These are phyloP conservation scores for Callyntrura sp. DNA, from an alignment of 2,888 invertebrate species.

Conservation along the genomic window DNA sequence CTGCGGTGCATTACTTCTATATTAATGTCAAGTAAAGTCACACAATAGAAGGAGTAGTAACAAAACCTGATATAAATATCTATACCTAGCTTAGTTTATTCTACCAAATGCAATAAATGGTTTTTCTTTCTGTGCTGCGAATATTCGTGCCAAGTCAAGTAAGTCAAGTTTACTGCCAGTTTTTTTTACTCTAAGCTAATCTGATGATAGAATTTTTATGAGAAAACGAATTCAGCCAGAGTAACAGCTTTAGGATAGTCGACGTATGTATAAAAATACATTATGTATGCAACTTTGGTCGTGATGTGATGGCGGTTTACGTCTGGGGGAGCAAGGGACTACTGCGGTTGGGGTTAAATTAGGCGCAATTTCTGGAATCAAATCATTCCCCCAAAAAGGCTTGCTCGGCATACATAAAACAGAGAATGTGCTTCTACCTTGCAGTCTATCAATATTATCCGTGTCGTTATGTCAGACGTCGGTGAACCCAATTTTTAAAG, in stretches of 20 bases:
- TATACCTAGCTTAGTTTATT: background rate
- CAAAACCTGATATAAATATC: background rate
- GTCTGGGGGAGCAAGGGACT: background rate
- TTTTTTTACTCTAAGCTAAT: background rate
- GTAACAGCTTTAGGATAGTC: no score
- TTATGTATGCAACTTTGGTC: conserved; percentile 4
- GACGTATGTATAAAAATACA: background rate
- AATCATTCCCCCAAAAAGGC: background rate
- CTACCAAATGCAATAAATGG: conserved; percentile 1
- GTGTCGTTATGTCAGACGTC: no score
- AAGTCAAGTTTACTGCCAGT: conserved; percentile 86
- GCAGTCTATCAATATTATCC: background rate
- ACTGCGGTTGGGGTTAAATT: background rate
- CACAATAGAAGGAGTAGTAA: background rate
- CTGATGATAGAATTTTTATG: no score
- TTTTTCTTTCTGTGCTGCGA: background rate
- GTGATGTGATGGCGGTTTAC: background rate
- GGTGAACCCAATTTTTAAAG: no score
- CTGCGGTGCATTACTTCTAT: no score
- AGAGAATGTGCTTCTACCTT: background rate
- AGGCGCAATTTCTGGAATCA: background rate
- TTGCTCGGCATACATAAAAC: background rate
- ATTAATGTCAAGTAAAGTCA: no score
- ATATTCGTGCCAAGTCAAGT: conserved; percentile 92
- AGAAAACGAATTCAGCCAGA: no score